Evolutionary conservation across 2,888 invertebrate genomes (phyloP), one percentile per base, ranked within the genome.

Genomic region (Drosophila paranaensis): DNA sequence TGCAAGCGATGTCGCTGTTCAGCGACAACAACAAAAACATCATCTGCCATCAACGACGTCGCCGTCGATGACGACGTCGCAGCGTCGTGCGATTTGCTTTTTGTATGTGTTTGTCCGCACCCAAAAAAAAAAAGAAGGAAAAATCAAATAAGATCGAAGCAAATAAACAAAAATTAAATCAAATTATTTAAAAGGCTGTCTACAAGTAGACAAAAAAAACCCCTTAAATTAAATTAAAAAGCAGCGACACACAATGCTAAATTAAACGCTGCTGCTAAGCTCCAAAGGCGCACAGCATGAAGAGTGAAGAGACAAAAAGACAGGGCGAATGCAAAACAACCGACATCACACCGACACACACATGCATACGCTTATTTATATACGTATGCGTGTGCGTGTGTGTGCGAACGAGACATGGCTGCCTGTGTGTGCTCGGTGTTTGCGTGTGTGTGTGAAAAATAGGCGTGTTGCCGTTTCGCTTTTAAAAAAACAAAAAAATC

Each of bases 311-410:
- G 70, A 74, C 78, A 88, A 78, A 77, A 78, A 70, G 67, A 61
- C 66, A 58, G 60, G 68, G 74, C 73, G 69, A 82, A 86, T 82
- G 82, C 83, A 82, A 82, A 82, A 88, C 83, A 82, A 82, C 68
- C 71, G 57, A 76, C 78, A 80, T 37, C 66, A 56, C 67, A 65
- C 46, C 55, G 33, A 74, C 48, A 63, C 64, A 35, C 60, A 46
- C 53, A 62, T 61, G 62, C 61, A 48, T 54, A 55, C 63, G 20
- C 55, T 46, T 81, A 64, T 74, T 73, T 62, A 48, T 72, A 68
- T 67, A 53, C 64, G 54, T 43, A 51, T 14, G 10, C 1, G 10
- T 20, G 11, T 39, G 56, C 27, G 83, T 9, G 10, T 2, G 42
- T 25, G 13, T 35, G 57, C 27, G 83, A 86, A 67, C 79, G 80